A percentile compares a stretch with the other conserved stretches of the same genome.
These are phyloP conservation scores for Phocides pigmalion DNA, from an alignment of 1,140 invertebrate genomes.

Conservation along the genomic window DNA sequence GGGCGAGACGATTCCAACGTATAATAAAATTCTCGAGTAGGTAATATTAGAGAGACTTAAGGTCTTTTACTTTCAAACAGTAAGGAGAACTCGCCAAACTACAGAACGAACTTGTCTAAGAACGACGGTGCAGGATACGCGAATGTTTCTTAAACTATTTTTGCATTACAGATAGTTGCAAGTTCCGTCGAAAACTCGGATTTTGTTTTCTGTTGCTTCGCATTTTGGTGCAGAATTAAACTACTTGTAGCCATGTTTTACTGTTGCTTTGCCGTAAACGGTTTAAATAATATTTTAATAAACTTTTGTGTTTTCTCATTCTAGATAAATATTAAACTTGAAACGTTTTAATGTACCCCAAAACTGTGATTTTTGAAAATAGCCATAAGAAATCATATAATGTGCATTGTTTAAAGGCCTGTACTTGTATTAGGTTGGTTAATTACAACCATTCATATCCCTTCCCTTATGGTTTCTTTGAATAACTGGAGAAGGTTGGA, in stretches of 20 bases:
- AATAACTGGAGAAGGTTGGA: no score
- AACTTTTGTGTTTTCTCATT: no score
- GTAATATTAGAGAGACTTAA: slow-evolving; percentile 25
- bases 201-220: slow-evolving; percentile 30
- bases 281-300: background rate
- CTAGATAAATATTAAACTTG: no score
- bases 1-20: no score
- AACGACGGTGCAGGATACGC: slow-evolving; percentile 34
- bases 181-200: slow-evolving; percentile 30
- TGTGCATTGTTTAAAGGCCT: no score
- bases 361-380: no score
- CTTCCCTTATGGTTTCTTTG: no score
- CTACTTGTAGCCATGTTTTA: slow-evolving; percentile 12
- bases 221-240: slow-evolving; percentile 30
- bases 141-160: slow-evolving; percentile 34
- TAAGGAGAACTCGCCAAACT: slow-evolving; percentile 41
- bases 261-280: background rate
- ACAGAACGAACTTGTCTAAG: slow-evolving; percentile 41
- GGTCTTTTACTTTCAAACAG: slow-evolving; percentile 31
- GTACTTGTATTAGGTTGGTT: no score
- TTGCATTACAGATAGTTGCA: slow-evolving; percentile 37
- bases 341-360: no score
- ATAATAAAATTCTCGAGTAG: background rate
- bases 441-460: no score
- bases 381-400: no score